Base-by-base conservation (phyloP, 1,140 invertebrate species). In the Macrobrachium nipponense region DNA sequence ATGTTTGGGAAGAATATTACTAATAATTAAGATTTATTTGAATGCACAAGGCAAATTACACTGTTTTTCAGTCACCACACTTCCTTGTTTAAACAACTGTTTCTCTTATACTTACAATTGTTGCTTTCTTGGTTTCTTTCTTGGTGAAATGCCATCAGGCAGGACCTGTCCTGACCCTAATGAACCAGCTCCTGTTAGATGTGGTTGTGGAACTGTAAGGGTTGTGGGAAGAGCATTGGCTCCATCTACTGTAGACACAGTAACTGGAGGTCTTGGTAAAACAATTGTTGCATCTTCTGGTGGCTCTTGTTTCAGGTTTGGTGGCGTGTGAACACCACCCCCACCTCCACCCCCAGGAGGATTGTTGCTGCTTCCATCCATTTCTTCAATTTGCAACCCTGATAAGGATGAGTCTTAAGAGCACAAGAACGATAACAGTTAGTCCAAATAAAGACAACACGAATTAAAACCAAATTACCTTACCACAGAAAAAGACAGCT, bases 41-140 rank as follows among this genome's bases (percentile, higher is more conserved):
- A 75, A 44, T 44, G 51, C 3, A 8, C 51, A 51, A 51, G 3
- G 12, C 7, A 51, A 2, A 51, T 7, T 51, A 51, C 7, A 51
- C 51, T n/a, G 17, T 6, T 23, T 43, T 20, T 62, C 60, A 60
- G 51, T 44, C n/a, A 12, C 18, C 66, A 17, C 12, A 20, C 66
- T 23, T 68, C 66, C 18, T 68, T 51, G 11, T 66, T 66, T 66
- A 66, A 2, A 66, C 0, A 75, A 75, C 11, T 36, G 17, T 43
- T 4, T 4, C 68, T 44, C 36, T 59, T 90, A 23, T 64, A 92
- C 93, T 92, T 92, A 94, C 94, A 95, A 89, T 89, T 94, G 92
- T 88, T 96, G 95, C 90, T 96, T 96, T 84, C 95, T 91, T 0
- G 95, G 95, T 91, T 95, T 95, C 90, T 96, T 96, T 87, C 95